Evolutionary conservation across 2,113 vertebrate genomes (phyloP).

Genomic region (Pseudolaguvia tuberculata): DNA sequence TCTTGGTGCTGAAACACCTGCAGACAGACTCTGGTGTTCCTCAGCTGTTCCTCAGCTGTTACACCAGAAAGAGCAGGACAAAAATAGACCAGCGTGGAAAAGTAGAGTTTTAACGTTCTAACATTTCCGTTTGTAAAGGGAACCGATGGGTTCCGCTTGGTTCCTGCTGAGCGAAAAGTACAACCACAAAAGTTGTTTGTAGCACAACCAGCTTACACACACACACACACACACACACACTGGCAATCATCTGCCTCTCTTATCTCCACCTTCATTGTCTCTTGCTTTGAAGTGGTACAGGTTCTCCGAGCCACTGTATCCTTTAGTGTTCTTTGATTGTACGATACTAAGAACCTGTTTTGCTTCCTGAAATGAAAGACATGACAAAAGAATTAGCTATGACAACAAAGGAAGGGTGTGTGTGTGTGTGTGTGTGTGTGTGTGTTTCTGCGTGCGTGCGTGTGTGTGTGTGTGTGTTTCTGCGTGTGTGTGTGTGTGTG

Average conservation of each 20-base stretch:
- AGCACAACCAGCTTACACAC: too few species aligned
- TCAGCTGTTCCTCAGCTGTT: conserved; percentile 37
- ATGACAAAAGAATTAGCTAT: conserved; percentile 25
- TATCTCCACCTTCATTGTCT: conserved; percentile 31
- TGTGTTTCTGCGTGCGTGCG: background rate
- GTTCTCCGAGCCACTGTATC: conserved; percentile 39
- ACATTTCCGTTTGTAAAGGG: conserved; percentile 19
- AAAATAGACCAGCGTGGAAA: conserved; percentile 28
- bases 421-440: background rate
- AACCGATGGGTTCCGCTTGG: conserved; percentile 6
- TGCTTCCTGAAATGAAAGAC: conserved; percentile 36
- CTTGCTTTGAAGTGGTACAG: conserved; percentile 40
- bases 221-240: too few species aligned
- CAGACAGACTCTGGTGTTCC: too few species aligned
- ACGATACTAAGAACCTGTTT: conserved; percentile 36
- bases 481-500: background rate
- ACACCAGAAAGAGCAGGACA: conserved; percentile 12
- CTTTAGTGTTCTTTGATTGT: conserved; percentile 39
- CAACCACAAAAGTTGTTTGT: background rate
- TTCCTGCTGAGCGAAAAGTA: background rate
- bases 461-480: background rate
- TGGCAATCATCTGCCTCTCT: conserved; percentile 6
- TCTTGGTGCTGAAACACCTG: conserved; percentile 38
- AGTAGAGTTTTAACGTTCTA: background rate
- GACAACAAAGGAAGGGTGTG: conserved; percentile 7